A percentile compares a stretch with the other conserved stretches of the same genome.
These are phyloP conservation scores for Pocillopora damicornis DNA, from an alignment of 64 coral and sea anemone species.

Conservation along the genomic window DNA sequence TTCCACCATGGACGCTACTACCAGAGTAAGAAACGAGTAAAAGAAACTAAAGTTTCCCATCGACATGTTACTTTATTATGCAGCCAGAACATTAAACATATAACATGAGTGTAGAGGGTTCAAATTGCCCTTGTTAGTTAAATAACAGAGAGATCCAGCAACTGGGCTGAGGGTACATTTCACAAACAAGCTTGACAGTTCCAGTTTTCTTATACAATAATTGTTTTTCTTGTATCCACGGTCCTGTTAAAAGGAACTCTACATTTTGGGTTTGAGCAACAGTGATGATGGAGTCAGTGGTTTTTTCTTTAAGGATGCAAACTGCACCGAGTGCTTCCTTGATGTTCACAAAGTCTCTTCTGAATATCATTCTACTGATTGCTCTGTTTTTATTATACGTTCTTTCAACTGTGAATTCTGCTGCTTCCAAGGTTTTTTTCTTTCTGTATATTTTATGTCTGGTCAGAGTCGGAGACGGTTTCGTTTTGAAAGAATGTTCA, in stretches of 20 bases:
- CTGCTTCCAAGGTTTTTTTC: background rate
- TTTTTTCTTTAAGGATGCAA: background rate
- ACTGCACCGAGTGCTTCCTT: background rate
- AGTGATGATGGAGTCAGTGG: background rate
- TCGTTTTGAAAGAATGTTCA: conserved; percentile 20
- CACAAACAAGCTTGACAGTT: conserved; percentile 16
- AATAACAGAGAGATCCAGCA: conserved; percentile 1
- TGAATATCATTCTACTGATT: background rate
- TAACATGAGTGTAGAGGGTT: background rate
- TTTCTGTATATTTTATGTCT: background rate
- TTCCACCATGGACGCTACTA: too few species aligned
- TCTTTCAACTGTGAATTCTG: background rate
- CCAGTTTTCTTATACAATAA: background rate
- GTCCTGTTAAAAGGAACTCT: background rate
- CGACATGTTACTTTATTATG: too few species aligned
- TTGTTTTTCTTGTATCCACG: background rate
- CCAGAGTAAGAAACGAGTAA: too few species aligned
- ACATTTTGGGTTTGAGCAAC: background rate
- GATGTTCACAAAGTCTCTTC: background rate
- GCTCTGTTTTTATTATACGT: background rate
- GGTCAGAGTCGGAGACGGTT: background rate
- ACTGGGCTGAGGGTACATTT: background rate
- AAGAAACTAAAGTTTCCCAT: too few species aligned
- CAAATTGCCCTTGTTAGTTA: background rate
- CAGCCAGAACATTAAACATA: background rate